Base-by-base conservation (phyloP, 2,797 vertebrate genomes). In the Sebastes oblongus region DNA sequence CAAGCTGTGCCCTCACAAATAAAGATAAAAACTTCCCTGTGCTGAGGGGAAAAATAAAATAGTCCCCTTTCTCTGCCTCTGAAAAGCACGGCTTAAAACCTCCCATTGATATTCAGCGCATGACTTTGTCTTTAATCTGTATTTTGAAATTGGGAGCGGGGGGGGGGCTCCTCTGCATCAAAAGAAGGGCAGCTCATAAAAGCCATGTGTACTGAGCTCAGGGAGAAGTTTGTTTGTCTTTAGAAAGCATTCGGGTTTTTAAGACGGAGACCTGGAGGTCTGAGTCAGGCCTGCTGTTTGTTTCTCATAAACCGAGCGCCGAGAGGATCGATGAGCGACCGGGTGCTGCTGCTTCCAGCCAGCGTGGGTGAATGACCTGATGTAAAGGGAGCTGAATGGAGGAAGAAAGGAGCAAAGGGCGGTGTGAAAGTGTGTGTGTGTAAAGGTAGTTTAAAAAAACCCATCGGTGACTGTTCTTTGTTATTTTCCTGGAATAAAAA, bases 41-140 rank as follows among this genome's bases (percentile, higher is more conserved):
- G 75, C 69, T 36, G 69, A 70, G 70, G 83, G 50, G 2, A 61
- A 77, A 78, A 66, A 88, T 60, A 68, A 84, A 87, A 92, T 20
- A 85, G 83, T 82, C 79, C 80, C 62, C 68, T 89, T 84, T 85
- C 80, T 82, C 18, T 34, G 75, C 50, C 46, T 69, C 64, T 83
- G 88, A 91, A 92, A 88, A 86, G 84, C 78, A 24, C 42, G 50
- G 89, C 80, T 91, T 87, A 91, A 86, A 79, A 84, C 62, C 20
- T 27, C 68, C 77, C 80, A 91, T 92, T 93, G 85, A 88, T 86
- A 93, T 92, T 88, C 91, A 78, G 81, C 69, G 8, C 90, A 78
- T 84, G 88, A 90, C 87, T 92, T 60, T 72, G 82, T 88, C 80
- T 90, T 88, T 94, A 91, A 91, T 92, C 93, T 87, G 81, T 75